A percentile compares a stretch with the other conserved stretches of the same genome.
Evolutionary conservation across 1,140 invertebrate genomes (phyloP).

Genomic region (Drosophila azteca): DNA sequence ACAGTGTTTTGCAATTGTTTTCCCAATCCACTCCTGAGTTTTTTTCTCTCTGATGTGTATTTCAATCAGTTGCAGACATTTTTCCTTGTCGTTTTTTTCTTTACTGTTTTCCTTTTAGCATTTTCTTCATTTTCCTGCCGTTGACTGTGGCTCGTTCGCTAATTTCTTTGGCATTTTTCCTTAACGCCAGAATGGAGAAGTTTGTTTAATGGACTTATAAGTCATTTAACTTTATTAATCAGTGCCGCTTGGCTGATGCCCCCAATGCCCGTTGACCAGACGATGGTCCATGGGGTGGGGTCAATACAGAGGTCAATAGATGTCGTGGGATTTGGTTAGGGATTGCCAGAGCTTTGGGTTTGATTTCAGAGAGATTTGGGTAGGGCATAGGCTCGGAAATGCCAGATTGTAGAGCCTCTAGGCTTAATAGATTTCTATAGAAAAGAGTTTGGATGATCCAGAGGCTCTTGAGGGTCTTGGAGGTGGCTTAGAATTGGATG

Average conservation of each 20-base stretch:
- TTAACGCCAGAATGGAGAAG: conserved; percentile 67
- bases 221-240: conserved; percentile 77
- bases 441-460: too few relatives aligned
- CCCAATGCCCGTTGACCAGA: neutral
- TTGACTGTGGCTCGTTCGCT: conserved; percentile 34
- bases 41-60: conserved; percentile 49
- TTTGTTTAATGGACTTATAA: conserved; percentile 75
- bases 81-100: conserved; percentile 24
- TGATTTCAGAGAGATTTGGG: too few relatives aligned
- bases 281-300: neutral
- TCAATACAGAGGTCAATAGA: conserved; percentile 16
- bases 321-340: neutral
- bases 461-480: too few relatives aligned
- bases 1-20: conserved; percentile 63
- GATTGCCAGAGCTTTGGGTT: too few relatives aligned
- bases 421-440: too few relatives aligned
- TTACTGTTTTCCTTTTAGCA: conserved; percentile 6
- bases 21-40: neutral
- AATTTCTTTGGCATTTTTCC: conserved; percentile 70
- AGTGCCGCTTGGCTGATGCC: conserved; percentile 61
- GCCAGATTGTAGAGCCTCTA: too few relatives aligned
- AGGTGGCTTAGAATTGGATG: too few relatives aligned
- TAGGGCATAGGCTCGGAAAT: too few relatives aligned
- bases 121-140: conserved; percentile 9
- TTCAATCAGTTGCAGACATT: conserved; percentile 72